These are phyloP conservation scores for Eristalis intricaria DNA, from an alignment of 2,888 invertebrate genomes.

Conservation along the genomic window DNA sequence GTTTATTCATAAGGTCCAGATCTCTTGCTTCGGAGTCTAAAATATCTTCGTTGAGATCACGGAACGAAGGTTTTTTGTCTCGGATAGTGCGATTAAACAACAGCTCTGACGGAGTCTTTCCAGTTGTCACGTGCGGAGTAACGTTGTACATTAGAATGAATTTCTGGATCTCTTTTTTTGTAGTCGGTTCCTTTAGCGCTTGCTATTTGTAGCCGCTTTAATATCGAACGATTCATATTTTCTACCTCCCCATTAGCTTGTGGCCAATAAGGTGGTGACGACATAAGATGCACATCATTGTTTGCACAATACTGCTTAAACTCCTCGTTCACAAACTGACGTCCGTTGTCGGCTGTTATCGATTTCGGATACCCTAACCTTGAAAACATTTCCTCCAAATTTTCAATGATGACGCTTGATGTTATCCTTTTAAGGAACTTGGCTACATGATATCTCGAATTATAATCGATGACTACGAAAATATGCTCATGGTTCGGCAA, in stretches of 20 bases:
- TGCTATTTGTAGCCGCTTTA: slow-evolving; percentile 42
- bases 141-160: too few species aligned
- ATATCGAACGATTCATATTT: slow-evolving; percentile 12
- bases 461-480: slow-evolving; percentile 47
- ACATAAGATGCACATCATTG: background rate
- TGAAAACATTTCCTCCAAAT: slow-evolving; percentile 32
- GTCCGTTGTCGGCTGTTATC: slow-evolving; percentile 64
- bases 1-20: too few species aligned
- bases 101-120: slow-evolving; percentile 18
- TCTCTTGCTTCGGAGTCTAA: too few species aligned
- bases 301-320: background rate
- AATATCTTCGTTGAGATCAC: too few species aligned
- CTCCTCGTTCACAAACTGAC: slow-evolving; percentile 37
- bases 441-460: slow-evolving; percentile 42
- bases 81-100: too few species aligned
- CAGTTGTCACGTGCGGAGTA: slow-evolving; percentile 48
- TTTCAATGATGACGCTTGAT: slow-evolving; percentile 20
- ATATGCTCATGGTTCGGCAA: slow-evolving; percentile 37
- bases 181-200: slow-evolving; percentile 4
- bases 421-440: slow-evolving; percentile 15
- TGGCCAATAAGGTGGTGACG: slow-evolving; percentile 12
- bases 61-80: too few species aligned
- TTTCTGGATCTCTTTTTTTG: background rate
- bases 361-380: slow-evolving; percentile 52
- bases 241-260: slow-evolving; percentile 26